Percentiles rank a stretch among this genome's conserved stretches.
phyloP scores from a whole-genome alignment of 2,113 vertebrate genomes.

The Sapajus apella region DNA sequence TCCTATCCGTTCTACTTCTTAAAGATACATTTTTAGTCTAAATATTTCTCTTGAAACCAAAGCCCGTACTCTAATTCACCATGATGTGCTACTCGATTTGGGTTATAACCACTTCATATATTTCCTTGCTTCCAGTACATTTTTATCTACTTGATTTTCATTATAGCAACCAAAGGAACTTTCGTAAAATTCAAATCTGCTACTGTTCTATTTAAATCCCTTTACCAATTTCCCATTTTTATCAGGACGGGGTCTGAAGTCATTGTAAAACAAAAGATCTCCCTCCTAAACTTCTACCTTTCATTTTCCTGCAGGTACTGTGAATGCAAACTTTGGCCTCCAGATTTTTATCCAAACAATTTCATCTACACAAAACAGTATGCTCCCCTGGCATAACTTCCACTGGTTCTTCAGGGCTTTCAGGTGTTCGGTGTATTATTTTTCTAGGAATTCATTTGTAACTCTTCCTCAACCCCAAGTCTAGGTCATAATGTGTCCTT shows the following conservation, averaged over 20 bases:
- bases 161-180: neutral
- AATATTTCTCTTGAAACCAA: neutral
- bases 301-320: neutral
- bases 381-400: neutral
- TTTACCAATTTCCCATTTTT: neutral
- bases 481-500: neutral
- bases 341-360: neutral
- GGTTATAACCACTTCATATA: neutral
- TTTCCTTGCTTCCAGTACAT: neutral
- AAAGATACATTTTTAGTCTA: neutral
- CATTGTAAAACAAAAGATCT: neutral
- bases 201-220: neutral
- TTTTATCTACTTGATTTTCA: conserved; percentile 25
- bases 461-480: neutral
- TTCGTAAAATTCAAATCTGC: neutral
- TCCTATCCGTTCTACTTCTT: neutral
- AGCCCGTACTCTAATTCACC: neutral
- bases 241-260: neutral
- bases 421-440: neutral
- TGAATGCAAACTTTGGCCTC: neutral
- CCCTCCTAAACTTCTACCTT: neutral
- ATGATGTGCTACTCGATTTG: neutral
- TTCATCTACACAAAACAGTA: neutral
- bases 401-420: neutral
- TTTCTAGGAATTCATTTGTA: neutral